Conservation (phyloP, 2,113 vertebrate species). For the Serinus canaria region DNA sequence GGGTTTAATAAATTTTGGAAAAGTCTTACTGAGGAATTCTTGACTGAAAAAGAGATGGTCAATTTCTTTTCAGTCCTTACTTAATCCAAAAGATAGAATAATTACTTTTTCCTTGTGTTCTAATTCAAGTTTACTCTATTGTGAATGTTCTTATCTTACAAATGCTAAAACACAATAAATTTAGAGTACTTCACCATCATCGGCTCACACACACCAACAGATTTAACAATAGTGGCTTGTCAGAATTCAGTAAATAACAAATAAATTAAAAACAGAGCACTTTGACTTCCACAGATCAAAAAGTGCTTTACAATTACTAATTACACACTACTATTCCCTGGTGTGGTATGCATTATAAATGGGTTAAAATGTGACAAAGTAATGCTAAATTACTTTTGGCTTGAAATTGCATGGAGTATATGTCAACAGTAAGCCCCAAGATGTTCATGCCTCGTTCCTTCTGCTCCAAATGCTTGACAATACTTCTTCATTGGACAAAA, state of each 20-base stretch:
- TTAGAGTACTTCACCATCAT: not conserved
- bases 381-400: not conserved
- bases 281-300: slow-evolving; percentile 12
- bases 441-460: not conserved
- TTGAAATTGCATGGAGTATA: not conserved
- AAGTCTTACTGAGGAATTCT: not conserved
- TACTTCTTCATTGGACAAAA: not conserved
- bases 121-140: not conserved
- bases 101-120: not conserved
- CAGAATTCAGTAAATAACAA: slow-evolving; percentile 8
- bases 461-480: not conserved
- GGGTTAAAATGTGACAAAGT: slow-evolving; percentile 29
- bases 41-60: not conserved
- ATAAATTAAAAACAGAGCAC: not conserved
- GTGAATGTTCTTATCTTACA: not conserved
- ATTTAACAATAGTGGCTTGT: not conserved
- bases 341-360: slow-evolving; percentile 9
- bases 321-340: not conserved
- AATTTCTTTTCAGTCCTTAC: not conserved
- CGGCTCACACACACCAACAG: not conserved
- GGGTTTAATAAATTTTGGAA: not conserved
- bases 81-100: not conserved
- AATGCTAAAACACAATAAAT: not conserved
- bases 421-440: not conserved
- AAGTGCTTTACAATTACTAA: slow-evolving; percentile 19